Percentiles rank a stretch among this genome's conserved stretches.
These are phyloP conservation scores for Ctenopoma kingsleyae DNA, from an alignment of 2,797 vertebrate genomes.

Conservation along the genomic window DNA sequence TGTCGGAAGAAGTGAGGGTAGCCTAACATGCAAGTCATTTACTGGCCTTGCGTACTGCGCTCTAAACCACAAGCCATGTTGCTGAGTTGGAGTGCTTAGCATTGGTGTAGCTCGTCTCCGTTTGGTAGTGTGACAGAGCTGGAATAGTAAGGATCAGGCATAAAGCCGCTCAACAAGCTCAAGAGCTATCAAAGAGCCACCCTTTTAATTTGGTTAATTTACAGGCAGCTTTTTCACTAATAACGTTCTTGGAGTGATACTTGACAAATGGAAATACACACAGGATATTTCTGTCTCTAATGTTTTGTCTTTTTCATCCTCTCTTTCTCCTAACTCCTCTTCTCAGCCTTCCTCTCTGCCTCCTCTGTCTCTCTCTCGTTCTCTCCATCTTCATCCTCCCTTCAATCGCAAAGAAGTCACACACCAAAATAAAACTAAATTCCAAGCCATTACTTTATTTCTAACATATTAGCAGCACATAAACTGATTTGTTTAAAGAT, in stretches of 20 bases:
- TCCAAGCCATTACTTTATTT: conserved; percentile 71
- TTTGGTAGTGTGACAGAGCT: conserved; percentile 77
- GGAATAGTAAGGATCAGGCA: conserved; percentile 74
- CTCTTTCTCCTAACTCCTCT: neutral
- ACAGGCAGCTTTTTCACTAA: conserved; percentile 79
- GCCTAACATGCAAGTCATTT: conserved; percentile 73
- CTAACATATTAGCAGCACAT: conserved; percentile 84
- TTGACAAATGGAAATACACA: conserved; percentile 82
- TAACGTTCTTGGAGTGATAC: conserved; percentile 82
- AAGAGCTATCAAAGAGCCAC: conserved; percentile 76
- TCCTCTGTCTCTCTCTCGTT: conserved; percentile 1
- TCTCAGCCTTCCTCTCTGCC: neutral
- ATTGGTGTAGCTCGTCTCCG: conserved; percentile 66
- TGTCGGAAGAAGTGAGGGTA: conserved; percentile 69
- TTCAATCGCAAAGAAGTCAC: conserved; percentile 49
- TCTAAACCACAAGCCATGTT: conserved; percentile 72
- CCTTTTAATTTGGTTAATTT: conserved; percentile 84
- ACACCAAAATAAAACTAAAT: conserved; percentile 64
- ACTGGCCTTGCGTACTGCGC: conserved; percentile 67
- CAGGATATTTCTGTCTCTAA: conserved; percentile 65
- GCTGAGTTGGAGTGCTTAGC: conserved; percentile 69
- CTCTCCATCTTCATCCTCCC: conserved; percentile 6
- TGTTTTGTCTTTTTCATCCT: conserved; percentile 32
- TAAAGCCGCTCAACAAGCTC: conserved; percentile 80
- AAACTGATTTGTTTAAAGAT: conserved; percentile 85